phyloP scores from a whole-genome alignment of 37 sponge, comb jelly and placozoan genomes.

The Spongilla lacustris region DNA sequence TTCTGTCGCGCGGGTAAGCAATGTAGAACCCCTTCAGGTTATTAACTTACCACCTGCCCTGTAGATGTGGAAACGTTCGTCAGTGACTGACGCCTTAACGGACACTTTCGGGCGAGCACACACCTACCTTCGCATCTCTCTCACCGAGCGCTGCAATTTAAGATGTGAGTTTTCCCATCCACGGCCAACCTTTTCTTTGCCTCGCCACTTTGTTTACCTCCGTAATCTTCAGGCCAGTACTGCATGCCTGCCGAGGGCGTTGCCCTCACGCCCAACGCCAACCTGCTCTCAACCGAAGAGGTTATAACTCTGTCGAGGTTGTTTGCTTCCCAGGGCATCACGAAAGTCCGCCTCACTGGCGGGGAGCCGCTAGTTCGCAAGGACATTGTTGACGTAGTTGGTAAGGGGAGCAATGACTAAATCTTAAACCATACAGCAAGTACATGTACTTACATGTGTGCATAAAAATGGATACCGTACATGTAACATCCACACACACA shows the following conservation, averaged over 20 bases:
- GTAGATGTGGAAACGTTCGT: background rate
- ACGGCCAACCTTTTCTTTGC: background rate
- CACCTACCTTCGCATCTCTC: conserved; percentile 92
- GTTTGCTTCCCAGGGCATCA: conserved; percentile 86
- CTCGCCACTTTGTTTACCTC: background rate
- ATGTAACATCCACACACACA: too few relatives aligned
- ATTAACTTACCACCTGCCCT: background rate
- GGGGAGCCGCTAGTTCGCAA: conserved; percentile 95
- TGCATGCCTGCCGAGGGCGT: conserved; percentile 99
- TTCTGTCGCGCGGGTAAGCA: background rate
- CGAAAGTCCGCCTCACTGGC: conserved; percentile 94
- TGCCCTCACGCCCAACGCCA: conserved; percentile 55
- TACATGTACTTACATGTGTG: too few relatives aligned
- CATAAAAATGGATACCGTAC: too few relatives aligned
- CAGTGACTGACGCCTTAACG: conserved; percentile 31
- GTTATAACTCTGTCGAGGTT: conserved; percentile 63
- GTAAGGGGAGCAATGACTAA: conserved; percentile 39
- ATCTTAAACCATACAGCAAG: too few relatives aligned
- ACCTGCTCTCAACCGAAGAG: conserved; percentile 78
- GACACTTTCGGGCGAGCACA: conserved; percentile 85
- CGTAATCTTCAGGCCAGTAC: conserved; percentile 82
- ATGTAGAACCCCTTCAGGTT: background rate
- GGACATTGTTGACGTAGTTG: conserved; percentile 82
- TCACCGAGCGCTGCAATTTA: conserved; percentile 97
- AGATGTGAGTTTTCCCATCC: conserved; percentile 79